These are phyloP conservation scores for Exaiptasia diaphana DNA, from an alignment of 64 coral and sea anemone genomes.

Conservation along the genomic window DNA sequence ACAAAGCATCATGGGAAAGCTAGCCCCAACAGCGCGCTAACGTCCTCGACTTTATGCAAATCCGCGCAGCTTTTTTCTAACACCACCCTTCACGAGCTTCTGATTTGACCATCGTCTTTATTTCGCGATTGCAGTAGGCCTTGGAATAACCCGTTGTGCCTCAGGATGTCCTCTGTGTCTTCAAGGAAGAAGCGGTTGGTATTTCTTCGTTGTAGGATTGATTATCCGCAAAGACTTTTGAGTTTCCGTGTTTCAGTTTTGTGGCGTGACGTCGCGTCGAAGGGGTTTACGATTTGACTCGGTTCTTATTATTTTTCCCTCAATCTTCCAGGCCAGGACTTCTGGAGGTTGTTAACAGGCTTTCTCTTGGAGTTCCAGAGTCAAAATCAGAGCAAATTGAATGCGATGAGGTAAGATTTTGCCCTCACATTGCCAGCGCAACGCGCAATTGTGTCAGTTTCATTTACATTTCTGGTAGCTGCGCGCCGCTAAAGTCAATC, in stretches of 20 bases:
- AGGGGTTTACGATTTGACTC: constrained; percentile 10
- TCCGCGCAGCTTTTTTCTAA: constrained; percentile 18
- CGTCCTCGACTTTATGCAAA: constrained; percentile 24
- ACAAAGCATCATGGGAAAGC: not conserved
- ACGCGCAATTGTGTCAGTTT: not conserved
- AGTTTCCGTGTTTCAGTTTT: constrained; percentile 81
- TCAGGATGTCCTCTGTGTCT: constrained; percentile 1
- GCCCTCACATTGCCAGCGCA: not conserved
- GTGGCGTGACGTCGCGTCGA: constrained; percentile 73
- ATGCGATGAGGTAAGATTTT: not conserved
- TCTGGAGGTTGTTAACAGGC: constrained; percentile 35
- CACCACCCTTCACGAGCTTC: constrained; percentile 36
- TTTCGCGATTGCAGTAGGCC: not conserved
- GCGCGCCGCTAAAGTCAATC: not conserved
- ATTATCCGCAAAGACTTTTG: constrained; percentile 23
- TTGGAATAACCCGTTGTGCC: not conserved
- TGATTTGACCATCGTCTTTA: not conserved
- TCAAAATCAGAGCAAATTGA: not conserved
- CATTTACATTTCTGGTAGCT: constrained; percentile 11
- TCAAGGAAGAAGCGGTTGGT: constrained; percentile 58
- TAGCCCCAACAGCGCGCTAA: constrained; percentile 25
- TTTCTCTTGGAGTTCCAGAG: not conserved
- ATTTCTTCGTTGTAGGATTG: not conserved
- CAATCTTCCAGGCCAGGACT: constrained; percentile 16
- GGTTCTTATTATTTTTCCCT: constrained; percentile 19